Evolutionary conservation across 2,888 invertebrate species (phyloP), one percentile per base, ranked within the genome.

Genomic region (Nymphalis polychloros): DNA sequence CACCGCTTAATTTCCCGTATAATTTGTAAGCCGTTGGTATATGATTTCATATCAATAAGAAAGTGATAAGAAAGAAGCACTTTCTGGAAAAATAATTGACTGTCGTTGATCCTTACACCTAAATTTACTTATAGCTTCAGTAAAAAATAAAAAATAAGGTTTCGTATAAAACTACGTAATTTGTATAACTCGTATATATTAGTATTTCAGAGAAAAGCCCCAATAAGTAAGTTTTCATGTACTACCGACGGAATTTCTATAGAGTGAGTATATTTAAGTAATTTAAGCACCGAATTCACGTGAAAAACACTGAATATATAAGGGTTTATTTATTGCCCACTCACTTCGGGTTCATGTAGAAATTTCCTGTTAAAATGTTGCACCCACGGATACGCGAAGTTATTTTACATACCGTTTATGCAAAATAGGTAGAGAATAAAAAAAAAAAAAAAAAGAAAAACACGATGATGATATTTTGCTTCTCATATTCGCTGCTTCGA

Each of bases 221-320:
- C 59, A 67, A 64, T 69, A 74, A 72, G 71, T 74, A 71, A 70
- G 52, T 74, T 72, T 68, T 50, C 65, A 60, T 68, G 69, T 71
- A 67, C 50, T 52, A 49, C 61, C 64, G 57, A 35, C 67, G 52
- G 57, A 52, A 65, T 71, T 67, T 70, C 35, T 71, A 71, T 64
- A 69, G 53, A 48, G 65, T 65, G 62, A 71, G 72, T 72, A 69
- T 72, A 72, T 74, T 65, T 70, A 64, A 60, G 48, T 52, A 59
- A 59, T 46, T 55, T 31, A 27, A 61, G 48, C 31, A 19, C 6
- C 50, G 48, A 59, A 66, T 66, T 60, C 65, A 41, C 19, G 47
- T 31, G 65, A 53, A 60, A 61, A 53, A 66, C 62, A 35, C 19
- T 50, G 7, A 35, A 50, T 61, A 60, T 60, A 27, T 61, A 61